Evolutionary conservation across 2,888 invertebrate species (phyloP), one percentile per base, ranked within the genome.

Genomic region (Scrobipalpa costella): DNA sequence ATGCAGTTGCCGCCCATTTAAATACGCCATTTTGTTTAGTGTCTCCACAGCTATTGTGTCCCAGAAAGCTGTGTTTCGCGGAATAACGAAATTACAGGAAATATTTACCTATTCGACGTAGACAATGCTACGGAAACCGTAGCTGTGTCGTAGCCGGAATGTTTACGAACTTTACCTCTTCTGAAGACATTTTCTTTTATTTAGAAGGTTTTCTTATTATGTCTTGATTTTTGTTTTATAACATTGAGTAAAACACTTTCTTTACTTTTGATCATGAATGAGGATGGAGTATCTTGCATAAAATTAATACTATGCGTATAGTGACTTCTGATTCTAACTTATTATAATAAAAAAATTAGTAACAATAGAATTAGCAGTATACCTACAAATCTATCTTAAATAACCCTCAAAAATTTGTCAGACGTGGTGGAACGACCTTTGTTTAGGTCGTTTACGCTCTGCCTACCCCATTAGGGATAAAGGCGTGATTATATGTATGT

Each of bases 21-120:
- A 91, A 90, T 90, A 88, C 91, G 91, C 91, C 91, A 91, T 91
- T 89, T 91, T 91, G 90, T 90, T 84, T 84, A 88, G 85, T 84
- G 86, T 88, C 89, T 88, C 86, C 84, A 82, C 83, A 77, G 74
- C 78, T 84, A 83, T 88, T 85, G 83, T 83, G 76, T 88, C 84
- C 84, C 83, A 84, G 83, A 83, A 88, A 87, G 87, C 86, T 81
- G 78, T 87, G 86, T 88, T 88, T 85, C 86, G 80, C 78, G 81
- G 82, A 83, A 83, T 86, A 86, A 88, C 79, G 80, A 84, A 88
- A 88, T 89, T 87, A 85, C 84, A 84, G 84, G 86, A 86, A 89
- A 87, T 88, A 86, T 89, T 89, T 89, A 85, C 81, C 79, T 78
- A 78, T 83, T 83, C 80, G 73, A 71, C 74, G 70, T 79, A 80